Evolutionary conservation across 2,797 vertebrate species (phyloP).

Genomic region (Glossophaga mutica): DNA sequence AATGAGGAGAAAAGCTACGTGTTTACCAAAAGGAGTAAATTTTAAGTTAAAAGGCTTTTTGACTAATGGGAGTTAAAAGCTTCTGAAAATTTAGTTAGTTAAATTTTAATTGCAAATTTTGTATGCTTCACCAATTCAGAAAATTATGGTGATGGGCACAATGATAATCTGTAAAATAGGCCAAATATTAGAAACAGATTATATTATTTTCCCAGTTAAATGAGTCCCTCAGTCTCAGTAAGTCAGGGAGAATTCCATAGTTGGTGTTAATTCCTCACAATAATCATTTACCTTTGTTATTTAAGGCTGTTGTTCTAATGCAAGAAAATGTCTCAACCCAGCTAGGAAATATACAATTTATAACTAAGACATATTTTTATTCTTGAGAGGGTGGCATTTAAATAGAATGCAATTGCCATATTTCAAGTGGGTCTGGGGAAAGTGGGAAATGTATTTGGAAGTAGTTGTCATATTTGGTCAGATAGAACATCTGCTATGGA

Average conservation of each 20-base stretch:
- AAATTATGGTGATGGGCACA: not conserved
- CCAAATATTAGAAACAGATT: not conserved
- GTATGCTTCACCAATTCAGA: not conserved
- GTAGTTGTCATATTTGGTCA: too few species aligned
- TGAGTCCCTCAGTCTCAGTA: not conserved
- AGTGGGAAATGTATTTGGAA: too few species aligned
- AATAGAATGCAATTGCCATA: too few species aligned
- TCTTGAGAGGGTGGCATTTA: not conserved
- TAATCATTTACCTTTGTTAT: not conserved
- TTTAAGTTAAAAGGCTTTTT: not conserved
- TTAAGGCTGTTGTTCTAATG: not conserved
- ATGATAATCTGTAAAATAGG: not conserved
- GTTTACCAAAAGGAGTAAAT: not conserved
- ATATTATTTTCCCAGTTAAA: too few species aligned
- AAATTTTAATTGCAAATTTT: not conserved
- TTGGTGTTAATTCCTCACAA: not conserved
- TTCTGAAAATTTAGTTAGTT: not conserved
- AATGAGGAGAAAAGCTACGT: not conserved
- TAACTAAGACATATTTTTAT: not conserved
- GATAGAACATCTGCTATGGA: too few species aligned
- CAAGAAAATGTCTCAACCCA: not conserved
- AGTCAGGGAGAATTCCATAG: not conserved
- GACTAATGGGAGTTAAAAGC: too few species aligned
- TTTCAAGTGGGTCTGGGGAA: too few species aligned
- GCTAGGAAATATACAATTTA: not conserved